Percentiles rank a stretch among this genome's conserved stretches.
phyloP scores from a whole-genome alignment of 2,113 vertebrate genomes.

The Gnathonemus longibarbis region DNA sequence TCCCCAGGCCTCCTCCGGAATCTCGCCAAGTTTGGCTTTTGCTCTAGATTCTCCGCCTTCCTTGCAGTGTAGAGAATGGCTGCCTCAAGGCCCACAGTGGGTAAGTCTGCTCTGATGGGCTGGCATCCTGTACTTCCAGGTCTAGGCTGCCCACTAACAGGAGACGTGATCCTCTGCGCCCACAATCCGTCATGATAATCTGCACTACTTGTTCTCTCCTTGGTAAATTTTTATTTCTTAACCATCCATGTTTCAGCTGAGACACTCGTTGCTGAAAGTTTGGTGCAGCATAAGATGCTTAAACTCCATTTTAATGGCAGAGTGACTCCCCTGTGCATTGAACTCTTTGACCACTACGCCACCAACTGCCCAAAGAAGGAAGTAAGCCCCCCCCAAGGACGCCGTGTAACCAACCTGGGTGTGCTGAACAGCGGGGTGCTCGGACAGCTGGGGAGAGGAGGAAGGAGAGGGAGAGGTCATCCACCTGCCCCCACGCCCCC shows the following conservation, averaged over 20 bases:
- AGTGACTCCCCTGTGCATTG: background rate
- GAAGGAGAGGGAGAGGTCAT: conserved; percentile 20
- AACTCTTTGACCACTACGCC: background rate
- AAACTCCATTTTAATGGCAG: background rate
- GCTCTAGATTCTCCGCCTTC: background rate
- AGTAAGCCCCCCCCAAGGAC: background rate
- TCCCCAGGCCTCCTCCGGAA: background rate
- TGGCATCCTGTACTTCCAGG: background rate
- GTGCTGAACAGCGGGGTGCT: conserved; percentile 43
- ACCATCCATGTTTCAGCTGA: background rate
- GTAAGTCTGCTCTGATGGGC: background rate
- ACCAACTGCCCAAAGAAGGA: background rate
- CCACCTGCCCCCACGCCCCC: conserved; percentile 49
- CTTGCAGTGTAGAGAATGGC: background rate
- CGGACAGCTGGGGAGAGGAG: conserved; percentile 25
- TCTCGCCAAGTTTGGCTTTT: background rate
- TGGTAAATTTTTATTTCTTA: background rate
- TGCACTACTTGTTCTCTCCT: background rate
- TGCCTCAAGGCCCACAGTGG: background rate
- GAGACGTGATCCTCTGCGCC: background rate
- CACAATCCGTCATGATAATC: background rate
- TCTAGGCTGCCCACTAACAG: background rate
- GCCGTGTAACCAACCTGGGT: background rate
- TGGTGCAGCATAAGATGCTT: background rate
- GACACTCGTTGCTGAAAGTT: background rate